phyloP scores from a whole-genome alignment of 2,888 invertebrate genomes.

The Nemotelus nigrinus region DNA sequence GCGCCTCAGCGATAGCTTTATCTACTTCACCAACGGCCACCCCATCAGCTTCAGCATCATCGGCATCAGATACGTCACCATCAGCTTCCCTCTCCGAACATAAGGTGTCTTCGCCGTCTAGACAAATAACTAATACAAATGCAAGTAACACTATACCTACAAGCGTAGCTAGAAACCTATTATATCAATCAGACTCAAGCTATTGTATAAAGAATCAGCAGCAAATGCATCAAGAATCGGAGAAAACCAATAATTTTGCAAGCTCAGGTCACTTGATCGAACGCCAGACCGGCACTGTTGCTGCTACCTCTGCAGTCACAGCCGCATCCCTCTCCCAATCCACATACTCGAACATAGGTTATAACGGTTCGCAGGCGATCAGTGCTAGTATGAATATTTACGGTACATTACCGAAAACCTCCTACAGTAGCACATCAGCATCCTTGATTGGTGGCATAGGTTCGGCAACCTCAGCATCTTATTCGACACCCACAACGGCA shows the following conservation, averaged over 20 bases:
- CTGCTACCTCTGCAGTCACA: constrained; percentile 42
- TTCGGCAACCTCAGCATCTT: constrained; percentile 53
- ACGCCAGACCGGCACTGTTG: background rate
- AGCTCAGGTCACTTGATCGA: constrained; percentile 57
- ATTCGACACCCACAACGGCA: constrained; percentile 56
- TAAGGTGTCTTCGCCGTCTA: constrained; percentile 59
- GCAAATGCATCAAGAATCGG: constrained; percentile 55
- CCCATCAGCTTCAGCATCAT: constrained; percentile 36
- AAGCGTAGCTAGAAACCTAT: constrained; percentile 55
- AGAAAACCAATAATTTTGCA: constrained; percentile 53
- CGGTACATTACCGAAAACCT: constrained; percentile 63
- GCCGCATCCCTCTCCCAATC: constrained; percentile 43
- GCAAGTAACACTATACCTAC: constrained; percentile 52
- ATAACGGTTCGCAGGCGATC: constrained; percentile 55
- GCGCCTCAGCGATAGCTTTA: constrained; percentile 44
- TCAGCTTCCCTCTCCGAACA: constrained; percentile 49
- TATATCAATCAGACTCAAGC: constrained; percentile 58
- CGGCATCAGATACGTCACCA: constrained; percentile 47
- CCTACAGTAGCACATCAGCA: constrained; percentile 47
- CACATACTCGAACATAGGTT: constrained; percentile 31
- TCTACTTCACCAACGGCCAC: constrained; percentile 37
- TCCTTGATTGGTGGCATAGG: constrained; percentile 32
- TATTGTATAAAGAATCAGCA: constrained; percentile 60
- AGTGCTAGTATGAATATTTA: constrained; percentile 61
- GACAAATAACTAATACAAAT: constrained; percentile 55